These are phyloP conservation scores for Mesoligia furuncula DNA, from an alignment of 2,888 invertebrate species.

Conservation along the genomic window DNA sequence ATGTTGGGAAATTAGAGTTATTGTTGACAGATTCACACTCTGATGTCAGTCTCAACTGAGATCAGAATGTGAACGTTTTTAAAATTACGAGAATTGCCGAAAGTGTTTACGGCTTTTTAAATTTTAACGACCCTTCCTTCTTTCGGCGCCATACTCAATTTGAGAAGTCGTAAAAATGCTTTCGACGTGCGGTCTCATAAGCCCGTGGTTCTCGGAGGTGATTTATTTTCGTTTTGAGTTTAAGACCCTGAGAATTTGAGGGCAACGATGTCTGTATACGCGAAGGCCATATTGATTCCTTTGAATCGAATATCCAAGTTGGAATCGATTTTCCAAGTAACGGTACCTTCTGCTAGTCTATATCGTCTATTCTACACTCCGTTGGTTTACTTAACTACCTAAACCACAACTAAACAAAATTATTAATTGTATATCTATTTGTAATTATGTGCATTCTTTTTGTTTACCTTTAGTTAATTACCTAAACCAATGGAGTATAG, in stretches of 20 bases:
- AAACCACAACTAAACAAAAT: too few relatives aligned
- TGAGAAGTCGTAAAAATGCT: constrained; percentile 48
- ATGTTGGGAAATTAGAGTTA: background rate
- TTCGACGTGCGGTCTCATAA: constrained; percentile 22
- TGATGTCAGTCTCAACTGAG: too few relatives aligned
- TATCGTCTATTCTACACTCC: background rate
- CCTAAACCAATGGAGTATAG: too few relatives aligned
- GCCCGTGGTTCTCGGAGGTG: constrained; percentile 15
- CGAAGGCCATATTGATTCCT: constrained; percentile 12
- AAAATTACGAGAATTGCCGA: background rate
- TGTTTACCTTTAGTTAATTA: too few relatives aligned
- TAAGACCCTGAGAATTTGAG: constrained; percentile 29
- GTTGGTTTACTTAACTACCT: background rate
- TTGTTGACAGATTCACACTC: background rate
- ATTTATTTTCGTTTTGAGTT: constrained; percentile 36
- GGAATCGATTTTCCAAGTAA: constrained; percentile 1
- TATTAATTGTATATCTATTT: too few relatives aligned
- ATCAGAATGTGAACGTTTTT: background rate
- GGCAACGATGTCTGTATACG: background rate
- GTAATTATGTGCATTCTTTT: too few relatives aligned
- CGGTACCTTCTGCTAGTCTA: background rate
- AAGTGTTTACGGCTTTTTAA: constrained; percentile 43
- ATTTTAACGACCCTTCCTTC: constrained; percentile 46
- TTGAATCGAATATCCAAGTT: background rate
- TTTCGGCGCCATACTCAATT: constrained; percentile 40